phyloP scores from a whole-genome alignment of 2,888 invertebrate genomes.

The Julus scandinavius region DNA sequence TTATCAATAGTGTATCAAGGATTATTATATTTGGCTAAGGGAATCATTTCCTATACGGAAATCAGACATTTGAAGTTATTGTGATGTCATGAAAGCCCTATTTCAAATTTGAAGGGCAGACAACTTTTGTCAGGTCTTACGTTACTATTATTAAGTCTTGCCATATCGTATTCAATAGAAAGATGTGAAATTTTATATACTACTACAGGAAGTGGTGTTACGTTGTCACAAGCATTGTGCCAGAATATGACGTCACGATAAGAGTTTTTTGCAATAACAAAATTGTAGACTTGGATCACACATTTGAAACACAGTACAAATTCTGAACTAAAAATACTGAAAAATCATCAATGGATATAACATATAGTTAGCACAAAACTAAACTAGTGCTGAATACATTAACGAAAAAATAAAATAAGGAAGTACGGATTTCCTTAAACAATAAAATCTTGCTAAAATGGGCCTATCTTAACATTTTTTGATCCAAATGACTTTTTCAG shows the following conservation, averaged over 20 bases:
- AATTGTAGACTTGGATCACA: no score
- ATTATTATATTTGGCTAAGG: background rate
- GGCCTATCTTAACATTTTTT: background rate
- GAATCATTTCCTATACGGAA: background rate
- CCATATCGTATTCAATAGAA: background rate
- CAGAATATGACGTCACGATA: no score
- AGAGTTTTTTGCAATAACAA: no score
- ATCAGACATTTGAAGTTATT: background rate
- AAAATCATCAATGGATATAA: no score
- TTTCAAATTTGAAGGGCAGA: background rate
- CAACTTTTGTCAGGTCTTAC: background rate
- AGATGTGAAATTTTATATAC: background rate
- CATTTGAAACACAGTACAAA: no score
- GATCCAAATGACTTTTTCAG: slow-evolving; percentile 32
- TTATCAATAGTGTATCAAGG: slow-evolving; percentile 13
- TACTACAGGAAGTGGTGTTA: background rate
- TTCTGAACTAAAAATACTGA: no score
- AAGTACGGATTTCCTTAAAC: background rate
- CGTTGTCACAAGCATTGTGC: no score
- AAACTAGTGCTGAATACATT: background rate
- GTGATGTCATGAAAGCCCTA: background rate
- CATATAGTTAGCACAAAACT: background rate
- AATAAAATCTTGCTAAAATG: slow-evolving; percentile 10
- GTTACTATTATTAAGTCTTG: slow-evolving; percentile 13
- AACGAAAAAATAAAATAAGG: background rate